A percentile compares a stretch with the other conserved stretches of the same genome.
Evolutionary conservation across 1,140 invertebrate species (phyloP).

Genomic region (Ips typographus): DNA sequence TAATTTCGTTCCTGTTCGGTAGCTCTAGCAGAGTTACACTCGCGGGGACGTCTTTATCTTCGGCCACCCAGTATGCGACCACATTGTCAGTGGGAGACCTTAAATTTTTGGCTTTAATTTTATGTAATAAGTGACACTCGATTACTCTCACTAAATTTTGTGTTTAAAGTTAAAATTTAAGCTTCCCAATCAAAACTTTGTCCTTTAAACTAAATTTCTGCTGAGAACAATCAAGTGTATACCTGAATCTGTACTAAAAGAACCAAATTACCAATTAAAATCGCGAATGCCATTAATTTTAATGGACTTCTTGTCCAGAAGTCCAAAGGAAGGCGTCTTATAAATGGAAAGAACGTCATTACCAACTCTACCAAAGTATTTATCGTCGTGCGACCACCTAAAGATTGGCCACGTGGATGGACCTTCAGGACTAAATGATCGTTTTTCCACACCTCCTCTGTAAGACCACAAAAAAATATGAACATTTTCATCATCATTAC

Average conservation of each 20-base stretch:
- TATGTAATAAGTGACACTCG: not conserved
- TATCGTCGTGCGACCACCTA: constrained; percentile 96
- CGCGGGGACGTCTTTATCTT: constrained; percentile 90
- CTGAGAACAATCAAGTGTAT: not conserved
- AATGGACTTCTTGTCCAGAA: constrained; percentile 93
- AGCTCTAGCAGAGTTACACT: constrained; percentile 82
- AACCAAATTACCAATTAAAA: constrained; percentile 76
- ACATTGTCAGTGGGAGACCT: constrained; percentile 91
- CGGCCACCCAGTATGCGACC: constrained; percentile 98
- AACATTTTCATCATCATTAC: not conserved
- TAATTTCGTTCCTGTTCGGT: constrained; percentile 85
- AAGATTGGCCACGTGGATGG: constrained; percentile 89
- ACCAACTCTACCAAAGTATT: constrained; percentile 91
- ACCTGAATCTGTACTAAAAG: not conserved
- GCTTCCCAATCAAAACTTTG: no score
- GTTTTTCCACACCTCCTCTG: constrained; percentile 86
- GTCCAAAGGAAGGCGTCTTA: constrained; percentile 91
- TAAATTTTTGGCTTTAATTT: not conserved
- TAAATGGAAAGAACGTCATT: constrained; percentile 87
- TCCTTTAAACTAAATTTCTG: no score
- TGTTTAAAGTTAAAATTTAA: not conserved
- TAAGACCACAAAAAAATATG: constrained; percentile 1
- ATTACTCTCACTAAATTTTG: not conserved
- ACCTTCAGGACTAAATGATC: constrained; percentile 84
- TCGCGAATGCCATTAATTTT: constrained; percentile 90